Evolutionary conservation across 2,797 vertebrate genomes (phyloP), one percentile per base, ranked within the genome.

Genomic region (Paedocypris micromegethes): DNA sequence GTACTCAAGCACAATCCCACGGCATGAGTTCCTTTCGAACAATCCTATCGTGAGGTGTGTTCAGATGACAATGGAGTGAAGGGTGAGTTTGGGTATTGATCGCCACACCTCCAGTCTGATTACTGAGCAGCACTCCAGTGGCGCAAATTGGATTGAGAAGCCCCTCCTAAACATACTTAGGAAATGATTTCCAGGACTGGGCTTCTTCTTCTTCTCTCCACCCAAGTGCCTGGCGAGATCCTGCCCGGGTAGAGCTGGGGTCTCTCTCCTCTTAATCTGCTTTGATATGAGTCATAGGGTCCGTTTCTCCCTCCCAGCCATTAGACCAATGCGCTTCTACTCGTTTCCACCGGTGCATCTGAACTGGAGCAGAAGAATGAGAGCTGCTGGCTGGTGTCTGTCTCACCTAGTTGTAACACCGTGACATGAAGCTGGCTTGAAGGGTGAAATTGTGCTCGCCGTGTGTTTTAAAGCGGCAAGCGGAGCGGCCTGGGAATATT

Each of bases 71-170:
- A 71, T 64, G 72, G 78, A 79, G 76, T 79, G 72, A 63, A 66
- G 49, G 58, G 62, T 51, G 66, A 72, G 60, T 58, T 50, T 72
- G 56, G 77, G 65, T 84, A 86, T 85, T 71, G 85, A 88, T 85
- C 78, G 43, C 80, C 79, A 82, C 80, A 76, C 78, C 78, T 80
- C 79, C 70, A 73, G 75, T 80, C 83, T 81, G 77, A 85, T 84
- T 83, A 86, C 77, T 78, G 72, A 65, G 75, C 58, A 74, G 77
- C 78, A 72, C 75, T 83, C 75, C 73, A 70, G 80, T 79, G 79
- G 74, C 52, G 61, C 74, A 78, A 78, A 78, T 78, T 78, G 77
- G 74, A 78, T 78, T 78, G 77, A 80, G 76, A 80, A 74, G 48
- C 60, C 74, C 68, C 74, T 78, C 77, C 77, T 74, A 70, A 74